Conservation (phyloP, 2,888 invertebrate genomes). For the Drosophila peninsularis region DNA sequence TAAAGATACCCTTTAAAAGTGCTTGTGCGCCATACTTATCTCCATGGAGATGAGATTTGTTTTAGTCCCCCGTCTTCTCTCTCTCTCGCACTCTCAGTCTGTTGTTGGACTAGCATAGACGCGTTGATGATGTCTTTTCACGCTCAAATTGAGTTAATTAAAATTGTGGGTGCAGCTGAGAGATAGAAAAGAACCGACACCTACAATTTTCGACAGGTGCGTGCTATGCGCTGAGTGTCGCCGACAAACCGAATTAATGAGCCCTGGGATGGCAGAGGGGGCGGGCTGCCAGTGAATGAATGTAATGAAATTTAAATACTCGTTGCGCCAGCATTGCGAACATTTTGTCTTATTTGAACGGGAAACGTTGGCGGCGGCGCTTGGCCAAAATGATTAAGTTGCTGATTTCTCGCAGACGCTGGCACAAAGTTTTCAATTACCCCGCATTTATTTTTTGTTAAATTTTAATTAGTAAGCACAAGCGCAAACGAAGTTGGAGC, state of each 20-base stretch:
- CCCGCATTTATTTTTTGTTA: conserved; percentile 73
- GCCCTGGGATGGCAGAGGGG: conserved; percentile 20
- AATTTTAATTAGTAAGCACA: conserved; percentile 72
- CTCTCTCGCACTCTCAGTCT: background rate
- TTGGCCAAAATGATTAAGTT: conserved; percentile 60
- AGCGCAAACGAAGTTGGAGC: background rate
- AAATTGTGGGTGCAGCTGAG: conserved; percentile 51
- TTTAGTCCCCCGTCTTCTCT: conserved; percentile 1
- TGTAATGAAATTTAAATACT: conserved; percentile 71
- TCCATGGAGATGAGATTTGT: conserved; percentile 20
- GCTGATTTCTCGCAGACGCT: conserved; percentile 63
- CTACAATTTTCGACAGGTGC: conserved; percentile 56
- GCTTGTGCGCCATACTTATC: conserved; percentile 6
- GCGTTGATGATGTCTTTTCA: conserved; percentile 75
- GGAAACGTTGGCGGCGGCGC: conserved; percentile 7
- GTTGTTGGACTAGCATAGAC: conserved; percentile 22
- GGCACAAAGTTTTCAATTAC: conserved; percentile 76
- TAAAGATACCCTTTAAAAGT: conserved; percentile 16
- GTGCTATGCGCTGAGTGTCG: conserved; percentile 40
- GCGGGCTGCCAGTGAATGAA: conserved; percentile 41
- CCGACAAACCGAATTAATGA: conserved; percentile 75
- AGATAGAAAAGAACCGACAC: conserved; percentile 22
- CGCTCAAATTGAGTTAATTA: conserved; percentile 80
- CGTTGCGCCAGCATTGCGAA: conserved; percentile 47
- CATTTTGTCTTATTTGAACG: conserved; percentile 42